Evolutionary conservation across 2,888 invertebrate species (phyloP), one percentile per base, ranked within the genome.

Genomic region (Drosophila rubida): DNA sequence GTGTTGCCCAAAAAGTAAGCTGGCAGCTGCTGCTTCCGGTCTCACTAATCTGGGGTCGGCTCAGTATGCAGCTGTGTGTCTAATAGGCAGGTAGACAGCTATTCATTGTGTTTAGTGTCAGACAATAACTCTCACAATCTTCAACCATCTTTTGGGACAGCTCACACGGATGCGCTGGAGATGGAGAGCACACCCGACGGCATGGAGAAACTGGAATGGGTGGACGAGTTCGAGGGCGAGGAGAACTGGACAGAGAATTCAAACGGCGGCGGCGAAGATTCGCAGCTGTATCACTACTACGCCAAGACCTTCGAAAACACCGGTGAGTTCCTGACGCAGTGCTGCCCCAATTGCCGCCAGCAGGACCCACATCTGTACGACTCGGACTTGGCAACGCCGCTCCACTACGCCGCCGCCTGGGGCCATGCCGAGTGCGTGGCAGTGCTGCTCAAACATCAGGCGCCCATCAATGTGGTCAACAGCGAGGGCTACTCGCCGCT

Each of bases 131-230:
- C 8, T 4, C 25, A 14, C 6, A 30, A 27, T 3, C 16, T 13
- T 48, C 2, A 25, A 25, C 25, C 6, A 25, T 6, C 25, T 7
- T 25, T 6, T 8, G 7, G n/a, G 6, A 9, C 11, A 90, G 90
- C 72, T 41, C 71, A 74, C 23, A 58, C 72, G 3, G 81, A 87
- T 55, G 61, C 67, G 8, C 23, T 73, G 44, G 91, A 92, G 91
- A 84, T 93, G 87, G 84, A 93, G 89, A 88, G 87, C 4, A 93
- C 93, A 8, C 93, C 93, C 1, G 93, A 93, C 53, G 93, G 94
- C 11, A 94, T 94, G 94, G 94, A 94, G 79, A 95, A 94, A 48
- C 91, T 96, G 39, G 95, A 96, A 89, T 96, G 96, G 96, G 95
- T 96, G 89, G 95, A 95, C 90, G 95, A 96, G 82, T 94, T 95